Conservation (phyloP, 2,888 invertebrate species). For the Merodon equestris region DNA sequence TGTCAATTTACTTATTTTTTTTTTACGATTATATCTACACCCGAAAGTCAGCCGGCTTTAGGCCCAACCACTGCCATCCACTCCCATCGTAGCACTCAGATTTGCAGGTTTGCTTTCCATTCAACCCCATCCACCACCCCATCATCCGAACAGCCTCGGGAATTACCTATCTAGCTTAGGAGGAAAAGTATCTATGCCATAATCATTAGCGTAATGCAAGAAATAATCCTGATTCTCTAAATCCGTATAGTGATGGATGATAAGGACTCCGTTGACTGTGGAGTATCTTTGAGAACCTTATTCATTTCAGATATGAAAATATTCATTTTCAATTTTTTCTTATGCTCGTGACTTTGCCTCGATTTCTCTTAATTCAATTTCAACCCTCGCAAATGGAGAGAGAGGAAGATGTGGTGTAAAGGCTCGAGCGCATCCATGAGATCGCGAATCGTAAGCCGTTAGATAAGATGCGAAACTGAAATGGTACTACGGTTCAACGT, state of each 20-base stretch:
- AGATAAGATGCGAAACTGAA: conserved; percentile 58
- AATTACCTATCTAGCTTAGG: conserved; percentile 7
- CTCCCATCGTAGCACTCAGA: not conserved
- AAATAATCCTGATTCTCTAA: conserved; percentile 65
- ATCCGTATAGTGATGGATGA: conserved; percentile 52
- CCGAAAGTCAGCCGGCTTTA: not conserved
- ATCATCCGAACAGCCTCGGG: not conserved
- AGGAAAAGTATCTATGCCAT: conserved; percentile 31
- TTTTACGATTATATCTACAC: conserved; percentile 44
- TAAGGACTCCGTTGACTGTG: conserved; percentile 34
- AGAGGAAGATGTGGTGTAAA: conserved; percentile 8
- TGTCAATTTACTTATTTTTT: conserved; percentile 53
- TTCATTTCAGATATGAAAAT: conserved; percentile 64
- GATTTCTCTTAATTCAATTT: conserved; percentile 67
- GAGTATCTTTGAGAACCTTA: conserved; percentile 51
- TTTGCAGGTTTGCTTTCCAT: no score
- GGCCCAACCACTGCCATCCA: not conserved
- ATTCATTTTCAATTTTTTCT: conserved; percentile 54
- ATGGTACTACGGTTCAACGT: conserved; percentile 43
- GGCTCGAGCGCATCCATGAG: conserved; percentile 49
- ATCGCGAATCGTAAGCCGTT: conserved; percentile 59
- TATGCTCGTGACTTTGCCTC: conserved; percentile 5
- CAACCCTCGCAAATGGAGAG: conserved; percentile 14
- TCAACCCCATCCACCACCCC: conserved; percentile 5
- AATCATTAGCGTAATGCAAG: conserved; percentile 64